Evolutionary conservation across 2,888 invertebrate species (phyloP).

Genomic region (Patella depressa): DNA sequence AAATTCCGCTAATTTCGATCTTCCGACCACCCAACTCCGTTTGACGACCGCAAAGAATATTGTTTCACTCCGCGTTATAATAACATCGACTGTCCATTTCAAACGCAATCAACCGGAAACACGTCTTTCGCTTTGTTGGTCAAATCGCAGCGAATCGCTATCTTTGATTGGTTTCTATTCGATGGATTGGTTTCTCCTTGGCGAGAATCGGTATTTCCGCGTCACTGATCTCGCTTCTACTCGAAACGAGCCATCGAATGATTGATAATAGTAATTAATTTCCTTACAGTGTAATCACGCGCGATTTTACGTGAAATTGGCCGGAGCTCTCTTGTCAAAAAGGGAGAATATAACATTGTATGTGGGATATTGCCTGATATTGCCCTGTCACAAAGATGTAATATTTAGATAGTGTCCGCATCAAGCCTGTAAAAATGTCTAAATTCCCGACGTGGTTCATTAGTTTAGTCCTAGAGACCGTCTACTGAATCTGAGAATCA

Average conservation of each 20-base stretch:
- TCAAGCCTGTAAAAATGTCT: not conserved
- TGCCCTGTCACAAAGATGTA: constrained; percentile 1
- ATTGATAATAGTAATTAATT: constrained; percentile 12
- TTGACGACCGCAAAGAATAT: not conserved
- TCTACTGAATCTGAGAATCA: not conserved
- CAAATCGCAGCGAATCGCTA: not conserved
- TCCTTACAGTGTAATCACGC: constrained; percentile 9
- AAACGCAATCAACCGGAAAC: not conserved
- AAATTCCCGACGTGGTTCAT: not conserved
- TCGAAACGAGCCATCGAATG: not conserved
- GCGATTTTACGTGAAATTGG: constrained; percentile 10
- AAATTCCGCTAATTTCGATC: too few relatives aligned
- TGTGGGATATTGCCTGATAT: not conserved
- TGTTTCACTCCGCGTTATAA: not conserved
- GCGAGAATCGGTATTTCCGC: not conserved
- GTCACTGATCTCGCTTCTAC: not conserved
- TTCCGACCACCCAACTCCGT: too few relatives aligned
- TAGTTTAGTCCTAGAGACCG: not conserved
- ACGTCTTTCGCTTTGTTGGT: not conserved
- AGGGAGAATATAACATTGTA: constrained; percentile 9
- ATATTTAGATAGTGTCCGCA: constrained; percentile 2
- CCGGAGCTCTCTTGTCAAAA: constrained; percentile 10
- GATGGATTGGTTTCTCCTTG: not conserved
- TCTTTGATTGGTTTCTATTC: not conserved
- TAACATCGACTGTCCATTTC: not conserved